Evolutionary conservation across 1,140 invertebrate genomes (phyloP).

Genomic region (Zaprionus ornatus): DNA sequence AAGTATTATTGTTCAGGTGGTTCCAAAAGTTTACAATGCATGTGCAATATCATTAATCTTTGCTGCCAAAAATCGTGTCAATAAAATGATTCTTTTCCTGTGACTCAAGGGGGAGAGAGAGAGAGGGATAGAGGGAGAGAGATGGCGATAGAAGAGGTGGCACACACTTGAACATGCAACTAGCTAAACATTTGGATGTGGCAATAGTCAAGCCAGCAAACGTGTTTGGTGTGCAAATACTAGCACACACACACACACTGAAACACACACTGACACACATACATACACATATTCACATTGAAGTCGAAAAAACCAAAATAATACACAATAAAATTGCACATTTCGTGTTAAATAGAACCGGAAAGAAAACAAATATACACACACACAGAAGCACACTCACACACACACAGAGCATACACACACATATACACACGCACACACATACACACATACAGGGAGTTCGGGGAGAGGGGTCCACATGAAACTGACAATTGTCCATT

Average conservation of each 20-base stretch:
- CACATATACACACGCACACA: neutral
- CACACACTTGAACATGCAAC: neutral
- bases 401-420: neutral
- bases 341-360: neutral
- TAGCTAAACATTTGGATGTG: neutral
- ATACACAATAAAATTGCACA: constrained; percentile 2
- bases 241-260: neutral
- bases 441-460: neutral
- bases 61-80: constrained; percentile 2
- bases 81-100: neutral
- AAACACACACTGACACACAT: neutral
- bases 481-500: neutral
- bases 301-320: neutral
- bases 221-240: constrained; percentile 3
- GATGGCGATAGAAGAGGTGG: neutral
- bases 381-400: neutral
- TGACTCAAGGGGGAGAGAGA: neutral
- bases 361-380: neutral
- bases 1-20: neutral
- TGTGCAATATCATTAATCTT: constrained; percentile 1
- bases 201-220: constrained; percentile 2
- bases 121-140: neutral
- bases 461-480: no score
- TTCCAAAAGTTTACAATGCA: constrained; percentile 1
- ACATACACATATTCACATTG: neutral